A percentile compares a stretch with the other conserved stretches of the same genome.
phyloP scores from a whole-genome alignment of 2,797 vertebrate species.

The Parotocinclus haroldoi region DNA sequence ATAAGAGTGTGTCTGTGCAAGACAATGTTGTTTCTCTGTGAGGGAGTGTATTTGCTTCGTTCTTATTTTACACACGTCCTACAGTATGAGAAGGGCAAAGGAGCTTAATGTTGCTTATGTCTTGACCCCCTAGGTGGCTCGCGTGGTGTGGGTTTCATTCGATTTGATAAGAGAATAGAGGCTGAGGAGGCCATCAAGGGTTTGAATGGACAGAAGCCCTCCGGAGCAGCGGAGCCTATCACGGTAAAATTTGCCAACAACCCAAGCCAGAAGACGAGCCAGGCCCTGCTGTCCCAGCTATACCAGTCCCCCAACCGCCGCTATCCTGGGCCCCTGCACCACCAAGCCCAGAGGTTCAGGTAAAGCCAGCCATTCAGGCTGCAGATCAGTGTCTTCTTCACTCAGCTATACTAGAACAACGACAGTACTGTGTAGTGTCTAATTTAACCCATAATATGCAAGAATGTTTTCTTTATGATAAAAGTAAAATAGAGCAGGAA shows the following conservation, averaged over 20 bases:
- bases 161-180: conserved; percentile 99
- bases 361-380: conserved; percentile 65
- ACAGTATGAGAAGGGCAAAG: conserved; percentile 2
- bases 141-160: conserved; percentile 98
- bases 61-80: background rate
- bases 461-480: no score
- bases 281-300: conserved; percentile 97
- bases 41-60: background rate
- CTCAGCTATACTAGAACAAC: background rate
- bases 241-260: conserved; percentile 99
- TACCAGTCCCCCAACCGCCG: conserved; percentile 98
- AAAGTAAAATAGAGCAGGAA: background rate
- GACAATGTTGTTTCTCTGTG: background rate
- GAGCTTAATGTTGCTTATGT: conserved; percentile 51
- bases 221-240: conserved; percentile 96
- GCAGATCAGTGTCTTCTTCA: background rate
- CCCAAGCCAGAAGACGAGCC: conserved; percentile 99
- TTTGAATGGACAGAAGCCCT: conserved; percentile 98
- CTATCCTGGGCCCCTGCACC: conserved; percentile 96
- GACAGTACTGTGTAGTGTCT: background rate
- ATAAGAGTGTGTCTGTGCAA: conserved; percentile 4
- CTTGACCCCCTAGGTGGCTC: conserved; percentile 90
- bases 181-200: conserved; percentile 99
- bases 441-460: background rate
- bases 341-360: conserved; percentile 99